Evolutionary conservation across 2,888 invertebrate genomes (phyloP), one percentile per base, ranked within the genome.

Genomic region (Cloeon dipterum): DNA sequence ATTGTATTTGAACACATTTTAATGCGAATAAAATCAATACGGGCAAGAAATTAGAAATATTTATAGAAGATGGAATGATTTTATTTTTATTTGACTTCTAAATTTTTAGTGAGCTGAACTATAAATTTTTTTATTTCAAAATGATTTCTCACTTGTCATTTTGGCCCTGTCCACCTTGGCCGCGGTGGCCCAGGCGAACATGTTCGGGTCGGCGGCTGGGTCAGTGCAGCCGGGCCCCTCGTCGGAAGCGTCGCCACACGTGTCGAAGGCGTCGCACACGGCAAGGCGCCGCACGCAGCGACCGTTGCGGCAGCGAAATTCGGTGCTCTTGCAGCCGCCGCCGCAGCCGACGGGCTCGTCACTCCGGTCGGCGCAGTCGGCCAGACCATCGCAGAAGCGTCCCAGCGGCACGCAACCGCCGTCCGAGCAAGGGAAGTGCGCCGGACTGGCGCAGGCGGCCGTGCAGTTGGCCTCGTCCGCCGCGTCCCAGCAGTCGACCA

Each of bases 401-500:
- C 58, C 50, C 42, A 61, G 62, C 7, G 63, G 55, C 38, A 77
- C 66, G 53, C 77, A 78, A 44, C 61, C 55, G n/a, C 68, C 63
- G 21, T 65, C 68, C 33, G 62, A 65, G 52, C 76, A 77, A 26
- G 60, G 59, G 47, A 59, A 61, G 43, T 61, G 56, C 42, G 64
- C 66, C 43, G 63, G 57, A 34, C 57, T 55, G 5, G 66, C 61
- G 48, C 72, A 73, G 17, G 58, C 66, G 51, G 60, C 55, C 35
- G 70, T 70, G 52, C 78, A 78, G 52, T 73, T 68, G 21, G 67
- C 57, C 63, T 79, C 79, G 50, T 79, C 78, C 26, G 64, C 63
- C 39, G 70, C 74, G 52, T 79, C 77, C 76, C 76, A 78, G 50
- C 78, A 79, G 52, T 79, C 77, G 41, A 76, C 67, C 41, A 65